Base-by-base conservation (phyloP, 2,888 invertebrate species). In the Agrochola lychnidis region DNA sequence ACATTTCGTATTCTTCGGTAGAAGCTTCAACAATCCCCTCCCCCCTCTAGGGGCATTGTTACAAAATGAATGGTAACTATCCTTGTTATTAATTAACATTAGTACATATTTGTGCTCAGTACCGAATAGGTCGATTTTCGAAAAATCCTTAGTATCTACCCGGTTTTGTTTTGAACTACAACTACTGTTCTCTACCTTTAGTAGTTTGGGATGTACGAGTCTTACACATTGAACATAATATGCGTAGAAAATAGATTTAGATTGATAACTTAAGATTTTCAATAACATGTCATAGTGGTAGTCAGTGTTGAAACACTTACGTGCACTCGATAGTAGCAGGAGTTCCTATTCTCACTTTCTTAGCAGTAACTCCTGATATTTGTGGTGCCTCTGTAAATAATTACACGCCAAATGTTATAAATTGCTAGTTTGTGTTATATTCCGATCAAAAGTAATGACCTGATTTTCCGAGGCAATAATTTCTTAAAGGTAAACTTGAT, bases 351-450 rank as follows among this genome's bases (percentile, higher is more conserved):
- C 36, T 67, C 4, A 76, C 76, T n/a, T 64, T 73, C 67, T 56
- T 74, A 30, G n/a, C 4, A 45, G 53, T n/a, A 51, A 67, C 64
- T 36, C 83, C 81, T 2, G 73, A 48, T 61, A 85, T 30, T 36
- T 76, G 40, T 25, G 85, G 87, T 42, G 30, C 22, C 70, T 86
- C 85, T 86, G 76, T 53, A 82, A 74, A 19, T 40, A 63, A n/a
- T 9, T 2, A 61, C 22, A 19, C 16, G 12, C 4, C 12, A 48
- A 48, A 64, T 64, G 9, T 71, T 3, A 51, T 16, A 62, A 22
- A 7, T 48, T 40, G n/a, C 45, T n/a, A n/a, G 22, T 62, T 59
- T 22, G 22, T 59, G 16, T 16, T 25, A 25, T 7, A 30, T 59
- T 59, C 16, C 25, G 16, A 57, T 14, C 25, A 25, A 57, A 57